Base-by-base conservation (phyloP, 2,888 invertebrate genomes). In the Idaea aversata region DNA sequence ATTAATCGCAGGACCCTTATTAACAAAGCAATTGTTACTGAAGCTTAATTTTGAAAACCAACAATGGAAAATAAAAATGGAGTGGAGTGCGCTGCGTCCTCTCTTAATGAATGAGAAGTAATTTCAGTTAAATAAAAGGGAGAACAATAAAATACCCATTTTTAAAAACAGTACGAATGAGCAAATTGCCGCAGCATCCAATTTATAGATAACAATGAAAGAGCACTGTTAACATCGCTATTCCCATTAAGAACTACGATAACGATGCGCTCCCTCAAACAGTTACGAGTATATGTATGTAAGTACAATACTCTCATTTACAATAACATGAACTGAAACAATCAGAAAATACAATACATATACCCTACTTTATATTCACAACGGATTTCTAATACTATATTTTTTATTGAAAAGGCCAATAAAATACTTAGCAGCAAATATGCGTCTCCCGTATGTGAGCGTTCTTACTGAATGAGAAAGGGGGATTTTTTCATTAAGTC, bases 81-180 rank as follows among this genome's bases (percentile, higher is more conserved):
- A 87, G 80, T 85, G 75, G 84, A 88, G 86, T 85, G 83, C 84
- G 85, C 86, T 78, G 82, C 88, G 84, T 86, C 83, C 85, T 82
- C 82, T 82, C 84, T 87, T 90, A 90, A 91, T 91, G 89, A 91
- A 91, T 90, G 90, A 87, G 88, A 85, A 88, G 88, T 88, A 90
- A 91, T 90, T 90, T 89, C 85, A 88, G 87, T 87, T 88, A 90
- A 90, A 89, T 88, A 91, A 91, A 90, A 86, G 87, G 82, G 85
- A 80, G 87, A 85, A 89, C 88, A 90, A 91, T 90, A 90, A 88
- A 88, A 88, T 88, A 85, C 84, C 85, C 85, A 84, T 88, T 89
- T 70, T 86, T 82, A 80, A 88, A 86, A 88, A 87, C 88, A 87
- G 87, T 79, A 84, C 85, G 84, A 25, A 86, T 75, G 83, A 86